Conservation (phyloP, 2,113 vertebrate genomes). For the Larimichthys crocea region DNA sequence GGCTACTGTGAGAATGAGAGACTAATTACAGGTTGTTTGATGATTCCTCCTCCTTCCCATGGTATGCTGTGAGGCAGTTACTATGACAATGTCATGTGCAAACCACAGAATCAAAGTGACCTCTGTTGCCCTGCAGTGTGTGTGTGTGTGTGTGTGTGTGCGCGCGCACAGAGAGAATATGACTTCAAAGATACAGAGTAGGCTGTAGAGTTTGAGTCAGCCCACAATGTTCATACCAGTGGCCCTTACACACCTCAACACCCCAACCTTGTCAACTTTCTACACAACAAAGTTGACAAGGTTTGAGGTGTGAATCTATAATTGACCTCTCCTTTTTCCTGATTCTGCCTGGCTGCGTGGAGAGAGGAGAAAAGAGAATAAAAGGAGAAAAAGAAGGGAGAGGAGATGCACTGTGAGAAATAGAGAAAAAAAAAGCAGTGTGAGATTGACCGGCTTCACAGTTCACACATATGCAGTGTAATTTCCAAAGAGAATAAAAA, state of each 20-base stretch:
- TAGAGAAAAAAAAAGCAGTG: neutral
- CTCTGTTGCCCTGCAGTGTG: conserved; percentile 10
- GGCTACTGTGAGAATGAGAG: neutral
- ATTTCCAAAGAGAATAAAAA: conserved; percentile 43
- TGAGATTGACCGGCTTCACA: conserved; percentile 25
- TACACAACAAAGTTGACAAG: conserved; percentile 15
- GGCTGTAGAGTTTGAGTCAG: conserved; percentile 8
- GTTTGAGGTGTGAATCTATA: conserved; percentile 45
- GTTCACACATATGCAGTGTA: conserved; percentile 17
- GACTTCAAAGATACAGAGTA: neutral
- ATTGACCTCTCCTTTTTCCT: conserved; percentile 45
- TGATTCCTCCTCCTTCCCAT: neutral
- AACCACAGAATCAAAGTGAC: conserved; percentile 4
- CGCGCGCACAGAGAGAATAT: neutral
- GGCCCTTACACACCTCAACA: conserved; percentile 15
- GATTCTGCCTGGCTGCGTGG: neutral
- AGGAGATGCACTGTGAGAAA: neutral
- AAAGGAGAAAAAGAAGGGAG: neutral
- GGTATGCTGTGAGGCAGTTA: conserved; percentile 10
- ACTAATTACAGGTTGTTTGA: neutral
- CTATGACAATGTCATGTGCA: conserved; percentile 23
- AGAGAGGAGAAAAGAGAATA: neutral
- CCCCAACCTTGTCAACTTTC: neutral
- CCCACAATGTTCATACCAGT: conserved; percentile 16
- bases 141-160: neutral